Base-by-base conservation (phyloP, 2,113 vertebrate species). In the Hyaena hyaena region DNA sequence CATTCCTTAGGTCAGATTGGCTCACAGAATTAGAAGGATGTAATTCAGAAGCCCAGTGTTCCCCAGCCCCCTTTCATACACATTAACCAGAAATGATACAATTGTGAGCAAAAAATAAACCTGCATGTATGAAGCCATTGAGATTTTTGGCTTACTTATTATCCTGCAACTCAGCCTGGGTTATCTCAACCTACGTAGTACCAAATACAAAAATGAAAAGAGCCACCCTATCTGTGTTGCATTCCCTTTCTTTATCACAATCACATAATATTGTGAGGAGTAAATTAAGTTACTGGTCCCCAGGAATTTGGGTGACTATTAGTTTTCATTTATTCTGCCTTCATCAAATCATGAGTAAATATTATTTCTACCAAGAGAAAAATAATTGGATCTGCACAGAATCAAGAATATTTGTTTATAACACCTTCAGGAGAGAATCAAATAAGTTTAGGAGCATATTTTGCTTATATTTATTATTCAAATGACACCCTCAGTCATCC, bases 381-480 rank as follows among this genome's bases (percentile, higher is more conserved):
- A 92, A 83, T 39, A 94, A 87, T 61, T 92, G 23, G 4, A 80
- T 83, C 2, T 84, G 4, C 58, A 80, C 9, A 58, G 17, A 92
- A 55, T 84, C 26, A 92, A 92, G 11, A 71, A 39, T 94, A 94
- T 97, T 97, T 81, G 69, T 90, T 95, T 96, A 87, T 45, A 82
- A 88, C 23, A 81, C 14, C 28, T 96, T 93, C 23, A 33, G 50
- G 58, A 19, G 7, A 95, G 4, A 83, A 74, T 45, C 74, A 83
- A 96, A 83, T 90, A 80, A 17, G 0, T 79, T 69, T 85, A 39
- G 23, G 63, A 73, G 35, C 28, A 77, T 21, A 68, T 69, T 90
- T 95, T 68, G n/a, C 39, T 39, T 86, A 11, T 83, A 69, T 58
- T 4, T 58, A 7, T 80, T 90, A 94, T 96, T 89, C 35, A 93